Conservation (phyloP, 2,888 invertebrate species). For the Galeopsomyia nigrocyanea region DNA sequence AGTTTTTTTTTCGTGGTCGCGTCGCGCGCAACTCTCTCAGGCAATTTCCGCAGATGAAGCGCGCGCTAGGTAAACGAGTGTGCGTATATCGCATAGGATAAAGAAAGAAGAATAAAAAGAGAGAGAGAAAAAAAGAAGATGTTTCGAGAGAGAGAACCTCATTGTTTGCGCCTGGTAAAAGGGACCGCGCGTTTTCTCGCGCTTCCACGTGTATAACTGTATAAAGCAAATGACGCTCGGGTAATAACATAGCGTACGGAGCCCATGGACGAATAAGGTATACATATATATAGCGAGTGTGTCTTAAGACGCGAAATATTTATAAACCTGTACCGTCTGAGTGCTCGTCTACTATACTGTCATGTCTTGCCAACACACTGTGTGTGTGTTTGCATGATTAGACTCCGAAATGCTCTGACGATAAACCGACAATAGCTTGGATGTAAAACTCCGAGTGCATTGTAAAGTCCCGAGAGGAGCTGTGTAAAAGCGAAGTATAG, state of each 20-base stretch:
- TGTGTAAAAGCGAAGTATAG: constrained; percentile 1
- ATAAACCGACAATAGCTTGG: background rate
- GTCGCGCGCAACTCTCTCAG: constrained; percentile 1
- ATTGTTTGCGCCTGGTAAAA: constrained; percentile 33
- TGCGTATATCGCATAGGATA: too few species aligned
- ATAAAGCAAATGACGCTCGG: constrained; percentile 41
- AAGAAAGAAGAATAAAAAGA: background rate
- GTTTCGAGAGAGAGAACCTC: constrained; percentile 18
- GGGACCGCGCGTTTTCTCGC: constrained; percentile 37
- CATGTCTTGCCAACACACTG: background rate
- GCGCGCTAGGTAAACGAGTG: background rate
- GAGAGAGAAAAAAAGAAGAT: background rate
- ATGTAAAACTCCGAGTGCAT: constrained; percentile 2
- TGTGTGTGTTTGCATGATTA: constrained; percentile 26
- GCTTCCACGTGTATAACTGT: constrained; percentile 42
- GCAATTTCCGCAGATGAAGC: constrained; percentile 26
- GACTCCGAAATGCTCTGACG: constrained; percentile 22
- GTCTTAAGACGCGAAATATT: constrained; percentile 1
- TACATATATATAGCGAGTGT: background rate
- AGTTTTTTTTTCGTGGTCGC: constrained; percentile 10
- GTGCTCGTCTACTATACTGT: background rate
- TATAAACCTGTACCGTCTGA: background rate
- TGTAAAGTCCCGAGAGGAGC: constrained; percentile 6
- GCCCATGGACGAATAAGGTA: constrained; percentile 9
- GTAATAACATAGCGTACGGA: constrained; percentile 37